phyloP scores from a whole-genome alignment of 2,888 invertebrate genomes.

The Amiota communis region DNA sequence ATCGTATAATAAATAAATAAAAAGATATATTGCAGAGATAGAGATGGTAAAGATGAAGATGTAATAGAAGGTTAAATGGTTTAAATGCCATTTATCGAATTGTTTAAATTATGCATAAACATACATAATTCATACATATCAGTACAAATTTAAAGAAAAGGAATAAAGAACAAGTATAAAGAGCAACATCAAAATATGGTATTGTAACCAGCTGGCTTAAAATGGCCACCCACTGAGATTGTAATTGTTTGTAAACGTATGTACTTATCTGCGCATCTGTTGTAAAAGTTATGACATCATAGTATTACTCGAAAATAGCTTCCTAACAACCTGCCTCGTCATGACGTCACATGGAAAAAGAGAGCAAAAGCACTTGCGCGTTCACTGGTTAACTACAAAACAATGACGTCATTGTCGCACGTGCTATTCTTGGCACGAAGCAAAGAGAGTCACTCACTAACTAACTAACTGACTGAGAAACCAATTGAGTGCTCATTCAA shows the following conservation, averaged over 20 bases:
- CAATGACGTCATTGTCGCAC: slow-evolving; percentile 60
- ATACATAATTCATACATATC: background rate
- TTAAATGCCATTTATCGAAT: no score
- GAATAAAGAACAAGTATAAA: background rate
- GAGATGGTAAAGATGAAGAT: background rate
- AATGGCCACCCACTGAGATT: no score
- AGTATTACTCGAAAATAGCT: slow-evolving; percentile 18
- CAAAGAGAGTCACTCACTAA: background rate
- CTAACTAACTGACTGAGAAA: background rate
- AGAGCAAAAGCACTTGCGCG: background rate
- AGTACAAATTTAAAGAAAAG: background rate
- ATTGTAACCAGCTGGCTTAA: no score
- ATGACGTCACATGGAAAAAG: slow-evolving; percentile 51
- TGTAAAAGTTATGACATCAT: slow-evolving; percentile 51
- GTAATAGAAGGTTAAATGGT: background rate
- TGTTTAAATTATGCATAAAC: background rate
- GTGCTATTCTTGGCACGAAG: slow-evolving; percentile 46
- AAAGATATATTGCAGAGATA: no score
- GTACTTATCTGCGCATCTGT: slow-evolving; percentile 1
- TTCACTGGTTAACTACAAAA: slow-evolving; percentile 8
- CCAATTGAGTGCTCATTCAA: background rate
- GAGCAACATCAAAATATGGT: no score
- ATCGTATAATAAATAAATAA: background rate
- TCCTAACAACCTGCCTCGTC: slow-evolving; percentile 14
- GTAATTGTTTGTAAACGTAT: no score